These are phyloP conservation scores for Metalampra italica DNA, from an alignment of 2,888 invertebrate species.

Conservation along the genomic window DNA sequence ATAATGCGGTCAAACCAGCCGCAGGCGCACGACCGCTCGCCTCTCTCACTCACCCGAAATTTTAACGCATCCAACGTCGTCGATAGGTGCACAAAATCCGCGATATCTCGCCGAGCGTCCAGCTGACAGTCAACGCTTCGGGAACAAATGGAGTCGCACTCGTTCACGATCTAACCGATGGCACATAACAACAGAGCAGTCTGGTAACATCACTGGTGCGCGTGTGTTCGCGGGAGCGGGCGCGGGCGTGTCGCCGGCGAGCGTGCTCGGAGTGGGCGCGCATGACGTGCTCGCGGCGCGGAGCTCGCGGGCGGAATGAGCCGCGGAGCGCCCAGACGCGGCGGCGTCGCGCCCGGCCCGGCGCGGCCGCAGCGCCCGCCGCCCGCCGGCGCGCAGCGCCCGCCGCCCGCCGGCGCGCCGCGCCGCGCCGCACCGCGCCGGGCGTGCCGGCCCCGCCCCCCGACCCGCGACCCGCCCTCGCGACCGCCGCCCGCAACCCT, in stretches of 20 bases:
- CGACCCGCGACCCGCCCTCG: slow-evolving; percentile 13
- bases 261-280: slow-evolving; percentile 28
- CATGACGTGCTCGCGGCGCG: slow-evolving; percentile 39
- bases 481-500: slow-evolving; percentile 18
- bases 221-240: slow-evolving; percentile 51
- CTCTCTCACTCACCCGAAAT: slow-evolving; percentile 76
- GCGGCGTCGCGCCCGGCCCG: slow-evolving; percentile 27
- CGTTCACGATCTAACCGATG: slow-evolving; percentile 60
- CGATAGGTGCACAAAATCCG: slow-evolving; percentile 63
- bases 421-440: slow-evolving; percentile 20
- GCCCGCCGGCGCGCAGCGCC: slow-evolving; percentile 28
- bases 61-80: slow-evolving; percentile 75
- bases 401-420: slow-evolving; percentile 14
- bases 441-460: slow-evolving; percentile 15
- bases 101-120: slow-evolving; percentile 32
- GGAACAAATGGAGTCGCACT: slow-evolving; percentile 64
- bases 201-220: slow-evolving; percentile 68
- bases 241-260: slow-evolving; percentile 46
- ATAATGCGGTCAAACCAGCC: slow-evolving; percentile 78
- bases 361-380: slow-evolving; percentile 25
- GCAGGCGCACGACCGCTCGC: slow-evolving; percentile 62
- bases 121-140: slow-evolving; percentile 59
- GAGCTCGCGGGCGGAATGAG: slow-evolving; percentile 53
- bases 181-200: slow-evolving; percentile 62
- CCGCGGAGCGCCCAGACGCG: slow-evolving; percentile 29